Evolutionary conservation across 2,113 vertebrate species (phyloP), one percentile per base, ranked within the genome.

Genomic region (Muscicapa adusta): DNA sequence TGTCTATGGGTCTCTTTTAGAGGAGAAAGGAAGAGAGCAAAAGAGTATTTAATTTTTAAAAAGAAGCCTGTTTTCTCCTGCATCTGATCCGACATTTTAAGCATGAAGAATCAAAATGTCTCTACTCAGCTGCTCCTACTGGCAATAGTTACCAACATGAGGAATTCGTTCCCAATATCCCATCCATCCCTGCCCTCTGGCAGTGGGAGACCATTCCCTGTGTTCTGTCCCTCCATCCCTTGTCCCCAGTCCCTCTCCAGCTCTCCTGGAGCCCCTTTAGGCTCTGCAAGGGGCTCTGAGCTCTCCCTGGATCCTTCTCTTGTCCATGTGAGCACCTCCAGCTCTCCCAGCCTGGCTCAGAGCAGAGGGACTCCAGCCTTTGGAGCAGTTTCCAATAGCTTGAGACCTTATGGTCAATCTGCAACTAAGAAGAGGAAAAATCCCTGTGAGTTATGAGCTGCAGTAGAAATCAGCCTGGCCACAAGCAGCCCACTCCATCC

Each of bases 371-470:
- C 36, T 58, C 22, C 60, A 51, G 23, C 10, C 9, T 28, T 25
- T 0, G 0, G 33, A 73, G 10, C 15, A 45, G 53, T 43, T 81
- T 66, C 38, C 53, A 23, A 4, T 20, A 29, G 2, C n/a, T 43
- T 66, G 18, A 7, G 45, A 50, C 6, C 5, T 31, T 8, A 1
- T 25, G 22, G 11, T 71, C n/a, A 51, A 19, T 17, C 53, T 43
- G 8, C 20, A 47, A 0, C 10, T 10, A 8, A 48, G 17, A 76
- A 43, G 14, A 47, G 4, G 36, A 85, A n/a, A 84, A 36, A 73
- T 50, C 16, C 29, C 5, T 10, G 7, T 6, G n/a, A 56, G 26
- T 14, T 14, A 22, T 14, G 23, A 77, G 22, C 10, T 60, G 29
- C 29, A 36, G 31, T 3, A 54, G 43, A 26, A 73, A 75, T 50